A percentile compares a stretch with the other conserved stretches of the same genome.
These are phyloP conservation scores for Drosophila pruinosa DNA, from an alignment of 1,140 invertebrate species.

Conservation along the genomic window DNA sequence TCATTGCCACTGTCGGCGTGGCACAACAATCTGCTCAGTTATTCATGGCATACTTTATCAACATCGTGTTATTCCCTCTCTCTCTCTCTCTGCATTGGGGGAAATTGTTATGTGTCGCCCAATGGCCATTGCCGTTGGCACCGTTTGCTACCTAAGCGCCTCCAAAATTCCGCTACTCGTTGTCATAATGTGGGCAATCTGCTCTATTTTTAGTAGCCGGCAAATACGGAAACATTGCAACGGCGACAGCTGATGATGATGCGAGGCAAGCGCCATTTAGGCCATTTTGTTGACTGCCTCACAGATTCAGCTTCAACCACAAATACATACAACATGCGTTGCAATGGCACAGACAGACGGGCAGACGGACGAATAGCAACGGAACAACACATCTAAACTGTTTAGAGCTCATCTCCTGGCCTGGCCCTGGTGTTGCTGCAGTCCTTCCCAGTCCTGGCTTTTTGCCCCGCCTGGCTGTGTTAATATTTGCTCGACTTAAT, in stretches of 20 bases:
- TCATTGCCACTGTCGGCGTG: conserved; percentile 37
- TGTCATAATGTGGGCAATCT: conserved; percentile 76
- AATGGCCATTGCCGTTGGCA: conserved; percentile 22
- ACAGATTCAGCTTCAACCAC: conserved; percentile 26
- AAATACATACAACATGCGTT: conserved; percentile 12
- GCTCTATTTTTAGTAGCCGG: conserved; percentile 70
- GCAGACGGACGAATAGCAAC: neutral
- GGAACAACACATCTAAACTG: conserved; percentile 29
- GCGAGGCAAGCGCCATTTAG: conserved; percentile 32
- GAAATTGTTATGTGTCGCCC: conserved; percentile 63
- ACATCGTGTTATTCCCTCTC: neutral
- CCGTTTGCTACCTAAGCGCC: conserved; percentile 25
- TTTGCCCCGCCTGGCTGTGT: conserved; percentile 44
- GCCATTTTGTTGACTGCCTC: conserved; percentile 17
- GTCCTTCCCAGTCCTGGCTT: neutral
- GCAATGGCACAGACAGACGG: conserved; percentile 3
- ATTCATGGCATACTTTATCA: conserved; percentile 80
- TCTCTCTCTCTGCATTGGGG: neutral
- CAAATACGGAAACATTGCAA: conserved; percentile 42
- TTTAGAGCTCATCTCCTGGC: neutral
- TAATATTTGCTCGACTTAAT: conserved; percentile 77
- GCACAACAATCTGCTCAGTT: conserved; percentile 67
- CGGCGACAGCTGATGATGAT: conserved; percentile 28
- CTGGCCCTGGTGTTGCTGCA: conserved; percentile 17
- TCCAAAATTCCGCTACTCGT: conserved; percentile 53